Conservation (phyloP, 2,113 vertebrate genomes). For the Pogonocichla stellata region DNA sequence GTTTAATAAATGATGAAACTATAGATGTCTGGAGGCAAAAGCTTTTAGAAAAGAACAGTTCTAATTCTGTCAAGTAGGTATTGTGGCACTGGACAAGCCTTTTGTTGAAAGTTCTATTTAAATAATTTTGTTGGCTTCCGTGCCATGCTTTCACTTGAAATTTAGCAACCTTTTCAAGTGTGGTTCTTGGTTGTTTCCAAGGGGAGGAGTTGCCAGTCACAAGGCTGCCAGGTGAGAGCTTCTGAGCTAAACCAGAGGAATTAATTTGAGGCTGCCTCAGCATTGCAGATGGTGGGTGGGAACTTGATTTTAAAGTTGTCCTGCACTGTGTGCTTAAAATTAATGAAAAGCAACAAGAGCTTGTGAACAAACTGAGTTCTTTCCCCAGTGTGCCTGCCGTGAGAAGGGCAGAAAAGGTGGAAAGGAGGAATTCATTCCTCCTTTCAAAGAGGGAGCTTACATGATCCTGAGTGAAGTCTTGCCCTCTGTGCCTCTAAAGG, state of each 20-base stretch:
- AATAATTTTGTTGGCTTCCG: constrained; percentile 22
- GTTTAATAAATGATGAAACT: constrained; percentile 88
- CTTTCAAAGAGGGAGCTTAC: not conserved
- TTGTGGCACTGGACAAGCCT: constrained; percentile 42
- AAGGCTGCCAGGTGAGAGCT: constrained; percentile 13
- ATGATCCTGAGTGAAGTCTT: not conserved
- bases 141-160: constrained; percentile 39
- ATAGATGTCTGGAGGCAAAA: constrained; percentile 91
- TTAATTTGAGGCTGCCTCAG: not conserved
- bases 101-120: constrained; percentile 27
- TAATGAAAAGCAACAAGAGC: not conserved
- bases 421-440: not conserved
- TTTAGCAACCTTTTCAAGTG: constrained; percentile 20
- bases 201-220: constrained; percentile 1
- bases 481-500: not conserved
- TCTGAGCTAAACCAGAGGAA: not conserved
- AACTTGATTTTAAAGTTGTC: not conserved
- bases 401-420: not conserved
- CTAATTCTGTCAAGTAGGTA: constrained; percentile 89
- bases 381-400: not conserved
- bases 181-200: not conserved
- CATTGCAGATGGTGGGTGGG: constrained; percentile 7
- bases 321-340: not conserved
- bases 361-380: not conserved
- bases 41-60: constrained; percentile 86